Percentiles rank a stretch among this genome's conserved stretches.
phyloP scores from a whole-genome alignment of 2,888 invertebrate species.

The Machimus rusticus region DNA sequence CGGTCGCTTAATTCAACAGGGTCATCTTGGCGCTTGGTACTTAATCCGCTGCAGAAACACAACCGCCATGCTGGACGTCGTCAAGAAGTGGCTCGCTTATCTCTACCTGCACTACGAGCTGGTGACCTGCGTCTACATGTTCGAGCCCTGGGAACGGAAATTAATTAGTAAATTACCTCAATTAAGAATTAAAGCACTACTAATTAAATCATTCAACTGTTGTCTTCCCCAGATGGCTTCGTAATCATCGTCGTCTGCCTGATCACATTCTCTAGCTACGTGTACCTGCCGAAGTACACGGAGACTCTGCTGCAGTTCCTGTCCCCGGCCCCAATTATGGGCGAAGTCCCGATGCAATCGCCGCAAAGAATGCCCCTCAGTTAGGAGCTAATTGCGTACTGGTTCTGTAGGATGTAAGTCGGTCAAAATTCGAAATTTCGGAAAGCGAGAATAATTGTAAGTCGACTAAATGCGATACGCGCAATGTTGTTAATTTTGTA shows the following conservation, averaged over 20 bases:
- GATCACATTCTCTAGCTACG: constrained; percentile 66
- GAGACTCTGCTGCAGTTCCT: constrained; percentile 57
- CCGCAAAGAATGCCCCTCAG: constrained; percentile 17
- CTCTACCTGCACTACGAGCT: constrained; percentile 63
- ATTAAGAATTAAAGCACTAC: neutral
- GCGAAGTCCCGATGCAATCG: neutral
- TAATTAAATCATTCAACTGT: too few relatives aligned
- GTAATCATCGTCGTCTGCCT: constrained; percentile 64
- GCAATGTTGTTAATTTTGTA: neutral
- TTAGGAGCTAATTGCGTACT: neutral
- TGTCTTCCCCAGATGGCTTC: constrained; percentile 61
- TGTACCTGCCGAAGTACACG: constrained; percentile 68
- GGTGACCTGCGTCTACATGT: constrained; percentile 64
- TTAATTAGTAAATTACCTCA: constrained; percentile 59
- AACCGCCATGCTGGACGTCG: constrained; percentile 45
- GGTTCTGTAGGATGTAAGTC: neutral
- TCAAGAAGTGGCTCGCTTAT: constrained; percentile 53
- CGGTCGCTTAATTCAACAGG: neutral
- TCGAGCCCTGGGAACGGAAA: constrained; percentile 64
- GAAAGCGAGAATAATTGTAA: neutral
- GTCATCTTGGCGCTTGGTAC: neutral
- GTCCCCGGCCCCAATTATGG: constrained; percentile 52
- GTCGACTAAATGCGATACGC: neutral
- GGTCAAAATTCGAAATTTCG: neutral
- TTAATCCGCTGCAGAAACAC: neutral